phyloP scores from a whole-genome alignment of 2,113 vertebrate genomes.

The Toxotes jaculatrix region DNA sequence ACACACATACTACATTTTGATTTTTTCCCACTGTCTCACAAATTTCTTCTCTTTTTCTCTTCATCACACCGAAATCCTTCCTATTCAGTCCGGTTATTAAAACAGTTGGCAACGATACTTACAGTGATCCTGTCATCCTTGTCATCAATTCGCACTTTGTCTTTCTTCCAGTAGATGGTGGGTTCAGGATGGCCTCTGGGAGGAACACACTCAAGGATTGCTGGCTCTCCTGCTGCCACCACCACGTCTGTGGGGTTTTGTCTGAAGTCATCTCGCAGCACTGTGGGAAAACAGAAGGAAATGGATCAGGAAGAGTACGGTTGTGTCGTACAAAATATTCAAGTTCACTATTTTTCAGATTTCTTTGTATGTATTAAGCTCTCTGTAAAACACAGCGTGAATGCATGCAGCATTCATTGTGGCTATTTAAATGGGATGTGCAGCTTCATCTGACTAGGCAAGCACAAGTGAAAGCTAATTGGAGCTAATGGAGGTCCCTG shows the following conservation, averaged over 20 bases:
- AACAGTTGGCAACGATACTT: conserved; percentile 65
- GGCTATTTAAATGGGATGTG: conserved; percentile 59
- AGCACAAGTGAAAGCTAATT: conserved; percentile 79
- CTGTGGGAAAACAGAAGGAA: conserved; percentile 74
- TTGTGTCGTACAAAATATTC: not conserved
- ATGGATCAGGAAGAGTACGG: conserved; percentile 3
- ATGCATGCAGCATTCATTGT: conserved; percentile 14
- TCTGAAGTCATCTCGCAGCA: conserved; percentile 97
- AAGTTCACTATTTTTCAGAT: not conserved
- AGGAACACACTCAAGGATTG: conserved; percentile 96
- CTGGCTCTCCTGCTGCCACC: conserved; percentile 96
- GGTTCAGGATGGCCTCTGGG: conserved; percentile 97
- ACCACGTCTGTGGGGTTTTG: conserved; percentile 97
- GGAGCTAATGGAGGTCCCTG: conserved; percentile 80
- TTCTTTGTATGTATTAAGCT: not conserved
- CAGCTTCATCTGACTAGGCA: conserved; percentile 68
- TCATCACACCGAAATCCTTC: not conserved
- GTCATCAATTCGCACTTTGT: conserved; percentile 96
- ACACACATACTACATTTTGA: conserved; percentile 3
- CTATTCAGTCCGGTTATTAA: not conserved
- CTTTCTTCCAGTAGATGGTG: conserved; percentile 98
- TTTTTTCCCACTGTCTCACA: not conserved
- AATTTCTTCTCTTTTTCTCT: not conserved
- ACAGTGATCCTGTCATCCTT: conserved; percentile 96
- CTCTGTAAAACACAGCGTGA: conserved; percentile 13